These are phyloP conservation scores for Emydura subglobosa DNA, from an alignment of 2,113 vertebrate species.

Conservation along the genomic window DNA sequence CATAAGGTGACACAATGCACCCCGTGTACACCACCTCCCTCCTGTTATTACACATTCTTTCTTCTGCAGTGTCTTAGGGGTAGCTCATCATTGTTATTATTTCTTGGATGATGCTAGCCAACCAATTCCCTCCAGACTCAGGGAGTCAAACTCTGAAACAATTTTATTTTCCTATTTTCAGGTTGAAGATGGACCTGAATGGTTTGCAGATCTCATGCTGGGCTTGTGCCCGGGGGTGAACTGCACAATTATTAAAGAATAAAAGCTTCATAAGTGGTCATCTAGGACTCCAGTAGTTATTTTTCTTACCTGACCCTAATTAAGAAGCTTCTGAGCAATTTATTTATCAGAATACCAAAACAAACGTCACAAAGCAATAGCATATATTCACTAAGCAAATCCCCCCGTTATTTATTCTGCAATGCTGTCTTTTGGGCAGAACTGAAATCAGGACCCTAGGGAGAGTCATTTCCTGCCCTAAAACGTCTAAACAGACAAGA, in stretches of 20 bases:
- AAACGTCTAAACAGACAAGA: neutral
- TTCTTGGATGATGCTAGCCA: neutral
- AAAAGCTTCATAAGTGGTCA: neutral
- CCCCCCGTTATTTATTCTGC: neutral
- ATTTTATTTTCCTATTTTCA: neutral
- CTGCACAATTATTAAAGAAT: neutral
- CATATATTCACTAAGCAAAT: neutral
- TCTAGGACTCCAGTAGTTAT: neutral
- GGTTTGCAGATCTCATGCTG: neutral
- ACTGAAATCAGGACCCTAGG: neutral
- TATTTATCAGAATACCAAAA: neutral
- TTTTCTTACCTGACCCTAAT: neutral
- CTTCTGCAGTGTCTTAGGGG: neutral
- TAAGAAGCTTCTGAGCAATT: neutral
- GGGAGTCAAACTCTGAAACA: neutral
- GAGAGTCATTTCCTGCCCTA: neutral
- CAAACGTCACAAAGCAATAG: neutral
- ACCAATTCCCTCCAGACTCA: neutral
- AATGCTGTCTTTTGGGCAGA: neutral
- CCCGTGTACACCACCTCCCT: neutral
- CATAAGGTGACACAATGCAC: too few relatives aligned
- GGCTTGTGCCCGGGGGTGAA: neutral
- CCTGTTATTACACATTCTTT: neutral
- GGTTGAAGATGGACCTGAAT: neutral
- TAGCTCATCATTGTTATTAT: neutral